phyloP scores from a whole-genome alignment of 2,113 vertebrate species.

The Morphnarchus princeps region DNA sequence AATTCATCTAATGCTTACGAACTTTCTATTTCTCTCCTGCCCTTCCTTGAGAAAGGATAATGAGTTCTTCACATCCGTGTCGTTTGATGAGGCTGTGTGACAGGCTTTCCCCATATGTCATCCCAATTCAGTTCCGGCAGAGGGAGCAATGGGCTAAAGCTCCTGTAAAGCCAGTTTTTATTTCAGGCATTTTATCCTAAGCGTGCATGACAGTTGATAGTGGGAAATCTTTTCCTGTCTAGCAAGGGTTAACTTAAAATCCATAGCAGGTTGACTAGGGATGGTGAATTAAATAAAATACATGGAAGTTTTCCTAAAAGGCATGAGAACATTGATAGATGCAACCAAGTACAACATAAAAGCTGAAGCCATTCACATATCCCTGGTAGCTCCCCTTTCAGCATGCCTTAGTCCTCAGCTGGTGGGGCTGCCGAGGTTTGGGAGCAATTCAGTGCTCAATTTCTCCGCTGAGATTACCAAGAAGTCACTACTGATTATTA shows the following conservation, averaged over 20 bases:
- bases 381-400: neutral
- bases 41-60: constrained; percentile 13
- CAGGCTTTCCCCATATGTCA: neutral
- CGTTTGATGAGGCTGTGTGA: neutral
- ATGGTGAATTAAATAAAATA: neutral
- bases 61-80: neutral
- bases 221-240: neutral
- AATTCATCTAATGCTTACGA: neutral
- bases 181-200: neutral
- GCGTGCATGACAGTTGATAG: neutral
- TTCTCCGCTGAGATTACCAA: neutral
- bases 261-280: neutral
- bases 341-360: neutral
- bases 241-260: neutral
- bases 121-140: constrained; percentile 51
- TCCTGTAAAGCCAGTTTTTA: neutral
- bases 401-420: neutral
- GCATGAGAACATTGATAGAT: neutral
- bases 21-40: constrained; percentile 3
- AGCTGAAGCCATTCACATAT: neutral
- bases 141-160: constrained; percentile 61
- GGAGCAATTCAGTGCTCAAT: neutral
- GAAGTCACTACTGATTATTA: neutral
- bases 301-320: neutral
- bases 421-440: neutral